Percentiles rank a stretch among this genome's conserved stretches.
These are phyloP conservation scores for Sebastes hubbsi DNA, from an alignment of 2,797 vertebrate species.

Conservation along the genomic window DNA sequence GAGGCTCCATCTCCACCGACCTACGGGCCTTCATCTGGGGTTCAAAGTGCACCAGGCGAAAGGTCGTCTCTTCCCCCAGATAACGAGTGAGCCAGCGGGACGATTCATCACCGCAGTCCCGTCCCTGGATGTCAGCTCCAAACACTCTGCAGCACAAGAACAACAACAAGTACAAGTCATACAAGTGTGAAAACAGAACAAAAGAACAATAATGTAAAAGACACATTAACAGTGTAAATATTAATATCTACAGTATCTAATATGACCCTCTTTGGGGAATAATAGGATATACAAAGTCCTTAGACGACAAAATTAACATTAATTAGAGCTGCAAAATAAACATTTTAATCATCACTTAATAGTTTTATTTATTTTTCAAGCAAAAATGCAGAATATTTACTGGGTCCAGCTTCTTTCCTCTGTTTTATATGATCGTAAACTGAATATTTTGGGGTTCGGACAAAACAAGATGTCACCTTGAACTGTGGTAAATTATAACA, in stretches of 20 bases:
- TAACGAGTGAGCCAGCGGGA: conserved; percentile 89
- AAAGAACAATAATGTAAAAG: neutral
- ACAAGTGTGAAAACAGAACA: neutral
- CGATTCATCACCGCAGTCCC: conserved; percentile 89
- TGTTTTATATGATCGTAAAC: too few relatives aligned
- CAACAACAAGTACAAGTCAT: neutral
- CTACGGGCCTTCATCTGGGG: conserved; percentile 83
- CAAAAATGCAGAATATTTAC: too few relatives aligned
- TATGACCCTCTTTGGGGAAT: too few relatives aligned
- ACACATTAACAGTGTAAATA: neutral
- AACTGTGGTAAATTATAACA: too few relatives aligned
- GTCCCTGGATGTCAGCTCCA: conserved; percentile 86
- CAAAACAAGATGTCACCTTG: too few relatives aligned
- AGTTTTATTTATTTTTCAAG: too few relatives aligned
- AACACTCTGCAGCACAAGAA: conserved; percentile 84
- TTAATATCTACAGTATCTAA: too few relatives aligned
- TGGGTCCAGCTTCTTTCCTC: too few relatives aligned
- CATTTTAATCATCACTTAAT: too few relatives aligned
- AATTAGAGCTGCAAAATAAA: too few relatives aligned
- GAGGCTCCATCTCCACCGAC: conserved; percentile 47
- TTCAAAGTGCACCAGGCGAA: conserved; percentile 92
- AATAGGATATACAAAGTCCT: too few relatives aligned
- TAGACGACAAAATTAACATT: accelerated
- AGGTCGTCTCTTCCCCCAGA: conserved; percentile 78
- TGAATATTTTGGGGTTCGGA: too few relatives aligned